These are phyloP conservation scores for Polypedilum vanderplanki DNA, from an alignment of 1,140 invertebrate genomes.

Conservation along the genomic window DNA sequence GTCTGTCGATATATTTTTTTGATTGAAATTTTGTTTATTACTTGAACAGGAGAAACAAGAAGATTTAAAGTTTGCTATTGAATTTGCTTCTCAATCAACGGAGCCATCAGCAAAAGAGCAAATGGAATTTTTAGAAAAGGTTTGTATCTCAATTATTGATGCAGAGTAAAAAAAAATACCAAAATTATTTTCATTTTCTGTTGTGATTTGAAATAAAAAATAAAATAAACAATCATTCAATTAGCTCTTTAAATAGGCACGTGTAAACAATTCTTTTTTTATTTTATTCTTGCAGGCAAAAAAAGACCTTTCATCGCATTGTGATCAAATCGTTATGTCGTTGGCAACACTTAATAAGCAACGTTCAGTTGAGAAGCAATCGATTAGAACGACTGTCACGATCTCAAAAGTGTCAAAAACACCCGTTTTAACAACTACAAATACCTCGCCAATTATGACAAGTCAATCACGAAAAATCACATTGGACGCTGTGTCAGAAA, in stretches of 20 bases:
- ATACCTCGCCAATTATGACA: constrained; percentile 4
- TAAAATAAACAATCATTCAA: neutral
- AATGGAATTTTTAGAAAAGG: constrained; percentile 29
- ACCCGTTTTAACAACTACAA: neutral
- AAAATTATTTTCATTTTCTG: neutral
- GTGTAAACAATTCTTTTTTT: neutral
- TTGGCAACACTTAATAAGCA: constrained; percentile 25
- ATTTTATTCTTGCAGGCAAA: too few species aligned
- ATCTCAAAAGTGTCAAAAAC: constrained; percentile 23
- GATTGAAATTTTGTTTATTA: too few species aligned
- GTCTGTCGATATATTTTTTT: too few species aligned
- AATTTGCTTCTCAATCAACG: constrained; percentile 27
- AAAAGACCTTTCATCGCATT: constrained; percentile 29
- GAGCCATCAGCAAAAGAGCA: neutral
- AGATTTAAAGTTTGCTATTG: constrained; percentile 28
- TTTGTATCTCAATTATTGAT: neutral
- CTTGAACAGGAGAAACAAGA: constrained; percentile 22
- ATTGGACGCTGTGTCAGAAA: neutral
- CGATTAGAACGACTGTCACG: constrained; percentile 22
- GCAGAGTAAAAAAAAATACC: neutral
- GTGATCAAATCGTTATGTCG: constrained; percentile 24
- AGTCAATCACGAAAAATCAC: neutral
- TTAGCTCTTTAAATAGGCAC: neutral
- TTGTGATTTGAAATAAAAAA: too few species aligned
- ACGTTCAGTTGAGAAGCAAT: constrained; percentile 15